phyloP scores from a whole-genome alignment of 2,113 vertebrate genomes.

The Prolemur simus region DNA sequence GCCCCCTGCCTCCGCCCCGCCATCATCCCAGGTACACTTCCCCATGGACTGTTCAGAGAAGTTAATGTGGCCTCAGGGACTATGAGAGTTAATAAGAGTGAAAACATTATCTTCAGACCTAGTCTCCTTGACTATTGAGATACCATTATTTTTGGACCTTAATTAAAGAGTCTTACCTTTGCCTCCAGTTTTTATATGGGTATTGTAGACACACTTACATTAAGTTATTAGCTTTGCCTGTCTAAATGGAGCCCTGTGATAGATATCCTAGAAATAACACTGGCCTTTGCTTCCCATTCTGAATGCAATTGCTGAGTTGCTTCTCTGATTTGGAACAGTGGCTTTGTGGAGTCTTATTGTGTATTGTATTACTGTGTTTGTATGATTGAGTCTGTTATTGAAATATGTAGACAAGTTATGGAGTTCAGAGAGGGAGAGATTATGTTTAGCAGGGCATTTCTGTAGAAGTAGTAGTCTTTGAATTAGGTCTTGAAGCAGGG shows the following conservation, averaged over 20 bases:
- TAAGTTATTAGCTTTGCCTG: background rate
- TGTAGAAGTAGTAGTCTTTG: background rate
- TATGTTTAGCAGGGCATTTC: background rate
- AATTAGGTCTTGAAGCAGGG: background rate
- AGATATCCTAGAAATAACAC: background rate
- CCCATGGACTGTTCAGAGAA: background rate
- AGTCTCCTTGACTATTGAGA: background rate
- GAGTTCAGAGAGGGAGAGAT: background rate
- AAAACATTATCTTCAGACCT: background rate
- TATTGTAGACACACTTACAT: background rate
- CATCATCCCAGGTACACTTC: conserved; percentile 86
- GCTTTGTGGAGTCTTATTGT: background rate
- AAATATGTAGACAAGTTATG: background rate
- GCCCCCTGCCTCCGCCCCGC: conserved; percentile 82
- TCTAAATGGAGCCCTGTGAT: background rate
- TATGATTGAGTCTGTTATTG: background rate
- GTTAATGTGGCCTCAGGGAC: background rate
- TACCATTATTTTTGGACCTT: background rate
- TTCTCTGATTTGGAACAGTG: background rate
- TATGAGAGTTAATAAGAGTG: background rate
- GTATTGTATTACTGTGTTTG: background rate
- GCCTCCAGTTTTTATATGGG: background rate
- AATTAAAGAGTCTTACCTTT: background rate
- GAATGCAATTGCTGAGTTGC: background rate
- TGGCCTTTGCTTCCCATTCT: background rate